These are phyloP conservation scores for Tubulanus polymorphus DNA, from an alignment of 2,888 invertebrate species.

Conservation along the genomic window DNA sequence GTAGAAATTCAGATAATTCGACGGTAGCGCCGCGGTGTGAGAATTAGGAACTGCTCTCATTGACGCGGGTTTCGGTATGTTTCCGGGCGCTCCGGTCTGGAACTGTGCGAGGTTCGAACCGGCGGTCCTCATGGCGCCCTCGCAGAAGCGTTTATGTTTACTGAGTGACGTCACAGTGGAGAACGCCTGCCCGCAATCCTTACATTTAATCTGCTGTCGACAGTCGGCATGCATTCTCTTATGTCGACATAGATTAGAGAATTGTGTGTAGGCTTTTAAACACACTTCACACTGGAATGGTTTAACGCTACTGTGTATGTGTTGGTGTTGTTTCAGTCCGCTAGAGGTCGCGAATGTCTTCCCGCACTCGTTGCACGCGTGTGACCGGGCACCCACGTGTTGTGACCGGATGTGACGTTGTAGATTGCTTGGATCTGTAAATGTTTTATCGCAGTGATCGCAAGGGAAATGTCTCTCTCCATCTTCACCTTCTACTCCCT, in stretches of 20 bases:
- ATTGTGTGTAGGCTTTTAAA: constrained; percentile 96
- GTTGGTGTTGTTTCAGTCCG: constrained; percentile 97
- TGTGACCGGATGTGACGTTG: constrained; percentile 94
- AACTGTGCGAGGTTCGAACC: constrained; percentile 33
- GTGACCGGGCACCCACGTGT: constrained; percentile 92
- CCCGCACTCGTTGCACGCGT: constrained; percentile 95
- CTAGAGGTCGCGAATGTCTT: constrained; percentile 98
- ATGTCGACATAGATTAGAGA: constrained; percentile 98
- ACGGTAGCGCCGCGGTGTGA: constrained; percentile 24
- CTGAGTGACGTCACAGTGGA: constrained; percentile 85
- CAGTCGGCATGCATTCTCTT: constrained; percentile 98
- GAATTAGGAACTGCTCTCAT: no score
- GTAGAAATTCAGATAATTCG: constrained; percentile 35
- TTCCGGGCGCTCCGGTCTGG: constrained; percentile 15
- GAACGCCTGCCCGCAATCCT: constrained; percentile 89
- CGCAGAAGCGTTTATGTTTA: constrained; percentile 95
- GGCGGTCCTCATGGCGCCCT: constrained; percentile 61
- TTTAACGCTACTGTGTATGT: constrained; percentile 97
- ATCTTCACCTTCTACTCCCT: no score
- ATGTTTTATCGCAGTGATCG: constrained; percentile 68
- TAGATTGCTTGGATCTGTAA: constrained; percentile 93
- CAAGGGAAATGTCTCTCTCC: constrained; percentile 85
- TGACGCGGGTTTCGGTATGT: constrained; percentile 6
- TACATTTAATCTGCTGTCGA: constrained; percentile 85
- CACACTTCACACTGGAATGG: constrained; percentile 90